Conservation (phyloP, 2,113 vertebrate genomes). For the Macquaria australasica region DNA sequence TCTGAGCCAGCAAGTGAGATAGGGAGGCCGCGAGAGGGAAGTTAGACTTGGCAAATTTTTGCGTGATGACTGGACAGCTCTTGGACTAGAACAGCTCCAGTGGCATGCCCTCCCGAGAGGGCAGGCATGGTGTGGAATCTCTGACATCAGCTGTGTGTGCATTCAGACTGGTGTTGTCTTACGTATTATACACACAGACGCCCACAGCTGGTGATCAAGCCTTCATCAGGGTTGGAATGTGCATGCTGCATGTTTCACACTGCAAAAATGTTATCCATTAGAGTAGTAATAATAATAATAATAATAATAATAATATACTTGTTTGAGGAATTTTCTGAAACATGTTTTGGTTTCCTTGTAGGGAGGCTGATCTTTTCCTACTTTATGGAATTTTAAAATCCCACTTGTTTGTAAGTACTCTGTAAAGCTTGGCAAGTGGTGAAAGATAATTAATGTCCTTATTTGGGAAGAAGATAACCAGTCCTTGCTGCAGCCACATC, state of each 20-base stretch:
- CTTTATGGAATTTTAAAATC: neutral
- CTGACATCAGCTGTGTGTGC: slow-evolving; percentile 72
- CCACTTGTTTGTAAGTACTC: neutral
- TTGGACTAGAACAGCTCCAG: slow-evolving; percentile 37
- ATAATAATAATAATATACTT: neutral
- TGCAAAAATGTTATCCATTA: slow-evolving; percentile 1
- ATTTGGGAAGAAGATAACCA: slow-evolving; percentile 38
- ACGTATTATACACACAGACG: slow-evolving; percentile 30
- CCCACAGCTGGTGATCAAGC: slow-evolving; percentile 50
- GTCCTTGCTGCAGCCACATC: slow-evolving; percentile 18
- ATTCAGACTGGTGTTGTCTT: slow-evolving; percentile 64
- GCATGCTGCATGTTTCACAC: neutral
- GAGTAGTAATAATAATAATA: neutral
- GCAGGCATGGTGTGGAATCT: slow-evolving; percentile 65
- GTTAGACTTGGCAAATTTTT: slow-evolving; percentile 68
- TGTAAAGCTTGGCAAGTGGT: neutral
- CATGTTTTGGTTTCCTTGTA: slow-evolving; percentile 12
- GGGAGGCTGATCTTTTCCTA: neutral
- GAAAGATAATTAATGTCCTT: slow-evolving; percentile 34
- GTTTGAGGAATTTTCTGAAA: neutral
- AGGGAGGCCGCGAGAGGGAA: slow-evolving; percentile 39
- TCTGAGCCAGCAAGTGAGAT: slow-evolving; percentile 35
- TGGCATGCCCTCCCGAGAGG: slow-evolving; percentile 46
- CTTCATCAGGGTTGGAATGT: slow-evolving; percentile 38
- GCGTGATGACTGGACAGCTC: slow-evolving; percentile 73